Conservation (phyloP, 2,888 invertebrate species). For the Hydroisotoma schaefferi region DNA sequence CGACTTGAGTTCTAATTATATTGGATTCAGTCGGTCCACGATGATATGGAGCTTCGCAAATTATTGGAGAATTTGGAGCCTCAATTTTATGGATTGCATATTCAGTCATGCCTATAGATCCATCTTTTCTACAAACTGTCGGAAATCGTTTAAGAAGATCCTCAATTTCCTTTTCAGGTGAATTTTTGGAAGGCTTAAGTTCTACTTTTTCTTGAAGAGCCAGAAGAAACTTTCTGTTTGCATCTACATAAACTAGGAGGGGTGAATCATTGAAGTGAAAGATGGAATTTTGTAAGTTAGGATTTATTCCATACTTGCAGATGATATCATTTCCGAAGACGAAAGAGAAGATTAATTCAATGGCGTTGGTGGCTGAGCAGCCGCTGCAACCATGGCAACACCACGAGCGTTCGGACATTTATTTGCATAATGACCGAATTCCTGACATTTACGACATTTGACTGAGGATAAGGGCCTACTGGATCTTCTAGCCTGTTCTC, state of each 20-base stretch:
- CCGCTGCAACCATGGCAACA: background rate
- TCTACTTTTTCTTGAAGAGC: too few species aligned
- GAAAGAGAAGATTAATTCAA: background rate
- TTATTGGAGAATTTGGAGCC: conserved; percentile 5
- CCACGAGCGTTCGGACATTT: background rate
- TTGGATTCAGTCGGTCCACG: conserved; percentile 4
- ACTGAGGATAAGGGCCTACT: too few species aligned
- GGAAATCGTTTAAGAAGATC: conserved; percentile 10
- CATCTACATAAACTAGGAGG: too few species aligned
- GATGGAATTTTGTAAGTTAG: background rate
- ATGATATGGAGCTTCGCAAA: background rate
- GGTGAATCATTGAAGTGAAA: background rate
- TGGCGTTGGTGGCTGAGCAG: background rate
- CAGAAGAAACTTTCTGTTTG: too few species aligned
- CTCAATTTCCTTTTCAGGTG: conserved; percentile 3
- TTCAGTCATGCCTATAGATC: background rate
- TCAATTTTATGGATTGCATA: conserved; percentile 18
- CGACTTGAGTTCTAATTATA: conserved; percentile 14
- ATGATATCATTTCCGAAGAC: background rate
- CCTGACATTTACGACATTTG: too few species aligned
- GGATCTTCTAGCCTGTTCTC: too few species aligned
- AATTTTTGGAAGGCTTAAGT: too few species aligned
- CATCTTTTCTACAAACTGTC: background rate
- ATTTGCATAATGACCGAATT: background rate
- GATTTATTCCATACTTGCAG: background rate